Conservation (phyloP, 2,113 vertebrate genomes). For the Saimiri boliviensis region DNA sequence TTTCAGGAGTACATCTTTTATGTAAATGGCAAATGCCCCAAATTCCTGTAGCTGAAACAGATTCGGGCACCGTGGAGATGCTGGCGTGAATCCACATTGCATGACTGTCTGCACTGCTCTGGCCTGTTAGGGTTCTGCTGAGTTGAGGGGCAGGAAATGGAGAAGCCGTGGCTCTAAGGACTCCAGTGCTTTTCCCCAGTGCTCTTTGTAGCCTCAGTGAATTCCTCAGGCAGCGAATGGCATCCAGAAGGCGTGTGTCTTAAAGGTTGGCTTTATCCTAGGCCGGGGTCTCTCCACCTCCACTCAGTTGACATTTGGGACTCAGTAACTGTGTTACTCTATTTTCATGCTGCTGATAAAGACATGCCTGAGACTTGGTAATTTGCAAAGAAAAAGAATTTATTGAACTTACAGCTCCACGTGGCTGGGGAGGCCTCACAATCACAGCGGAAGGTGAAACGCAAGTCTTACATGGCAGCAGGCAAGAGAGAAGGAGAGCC, state of each 20-base stretch:
- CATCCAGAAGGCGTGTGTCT: neutral
- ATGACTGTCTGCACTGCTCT: rapidly evolving
- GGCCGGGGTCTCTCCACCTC: neutral
- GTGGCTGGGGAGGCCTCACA: no score
- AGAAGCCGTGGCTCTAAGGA: neutral
- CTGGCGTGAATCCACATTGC: rapidly evolving
- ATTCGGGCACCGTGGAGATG: rapidly evolving
- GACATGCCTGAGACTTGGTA: no score
- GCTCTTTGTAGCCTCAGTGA: no score
- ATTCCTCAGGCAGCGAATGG: no score
- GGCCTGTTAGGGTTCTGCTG: neutral
- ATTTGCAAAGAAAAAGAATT: no score
- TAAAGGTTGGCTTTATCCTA: rapidly evolving
- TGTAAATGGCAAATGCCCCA: neutral
- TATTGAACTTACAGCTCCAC: no score
- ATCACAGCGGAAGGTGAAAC: no score
- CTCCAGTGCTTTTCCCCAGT: neutral
- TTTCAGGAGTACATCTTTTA: neutral
- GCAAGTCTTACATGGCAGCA: no score
- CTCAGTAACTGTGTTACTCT: neutral
- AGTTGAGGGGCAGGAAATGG: neutral
- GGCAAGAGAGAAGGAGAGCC: no score
- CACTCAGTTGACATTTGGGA: neutral
- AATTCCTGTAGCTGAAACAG: rapidly evolving
- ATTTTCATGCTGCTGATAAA: no score